phyloP scores from a whole-genome alignment of 2,113 vertebrate species.

The Chlorocebus sabaeus region DNA sequence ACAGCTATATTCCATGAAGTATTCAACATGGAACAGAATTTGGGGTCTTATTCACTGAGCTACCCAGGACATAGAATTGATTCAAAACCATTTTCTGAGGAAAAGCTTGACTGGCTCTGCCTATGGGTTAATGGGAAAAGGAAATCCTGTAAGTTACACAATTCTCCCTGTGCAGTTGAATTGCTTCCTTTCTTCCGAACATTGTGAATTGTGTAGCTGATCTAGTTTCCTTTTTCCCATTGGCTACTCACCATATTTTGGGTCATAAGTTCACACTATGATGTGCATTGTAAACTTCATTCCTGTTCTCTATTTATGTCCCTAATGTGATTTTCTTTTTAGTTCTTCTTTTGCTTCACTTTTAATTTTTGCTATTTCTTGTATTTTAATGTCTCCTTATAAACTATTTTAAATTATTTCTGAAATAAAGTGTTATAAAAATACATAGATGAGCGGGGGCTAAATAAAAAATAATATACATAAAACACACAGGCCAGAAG shows the following conservation, averaged over 20 bases:
- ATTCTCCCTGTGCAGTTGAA: neutral
- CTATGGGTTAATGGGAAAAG: neutral
- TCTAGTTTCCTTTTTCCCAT: conserved; percentile 37
- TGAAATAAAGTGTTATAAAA: neutral
- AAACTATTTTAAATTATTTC: neutral
- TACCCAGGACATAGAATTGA: neutral
- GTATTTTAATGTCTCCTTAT: neutral
- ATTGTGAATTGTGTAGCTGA: conserved; percentile 34
- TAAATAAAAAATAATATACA: neutral
- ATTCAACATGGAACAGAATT: neutral
- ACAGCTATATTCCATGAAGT: rapidly evolving
- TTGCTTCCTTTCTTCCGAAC: neutral
- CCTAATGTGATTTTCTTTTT: neutral
- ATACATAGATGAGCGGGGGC: neutral
- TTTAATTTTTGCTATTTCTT: neutral
- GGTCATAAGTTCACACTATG: neutral
- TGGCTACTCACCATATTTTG: neutral
- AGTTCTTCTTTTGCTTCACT: neutral
- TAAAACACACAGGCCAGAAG: neutral
- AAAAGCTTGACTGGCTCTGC: neutral
- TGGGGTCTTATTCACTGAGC: neutral
- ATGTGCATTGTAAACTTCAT: neutral
- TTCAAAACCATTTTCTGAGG: neutral
- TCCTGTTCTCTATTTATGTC: neutral
- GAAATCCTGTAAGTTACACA: neutral